A percentile compares a stretch with the other conserved stretches of the same genome.
phyloP scores from a whole-genome alignment of 2,113 vertebrate genomes.

The Asarcornis scutulata region DNA sequence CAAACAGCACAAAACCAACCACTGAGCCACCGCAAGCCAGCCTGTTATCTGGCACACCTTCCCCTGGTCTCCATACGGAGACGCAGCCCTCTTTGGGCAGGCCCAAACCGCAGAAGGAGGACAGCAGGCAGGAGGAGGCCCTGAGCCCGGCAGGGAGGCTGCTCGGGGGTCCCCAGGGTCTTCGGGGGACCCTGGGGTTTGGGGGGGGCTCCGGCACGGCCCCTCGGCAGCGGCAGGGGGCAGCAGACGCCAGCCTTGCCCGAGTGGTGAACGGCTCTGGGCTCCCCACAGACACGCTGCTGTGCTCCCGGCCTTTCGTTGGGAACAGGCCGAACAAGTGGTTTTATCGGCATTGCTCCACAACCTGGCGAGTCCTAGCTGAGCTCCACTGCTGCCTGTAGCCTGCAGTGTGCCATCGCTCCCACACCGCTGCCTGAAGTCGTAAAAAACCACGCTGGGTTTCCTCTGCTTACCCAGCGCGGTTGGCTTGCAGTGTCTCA shows the following conservation, averaged over 20 bases:
- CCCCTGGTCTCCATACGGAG: no score
- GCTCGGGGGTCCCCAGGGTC: no score
- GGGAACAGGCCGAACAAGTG: no score
- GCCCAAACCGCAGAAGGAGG: no score
- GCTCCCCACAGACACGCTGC: no score
- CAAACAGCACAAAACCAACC: accelerated
- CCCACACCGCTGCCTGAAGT: accelerated
- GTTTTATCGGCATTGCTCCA: background rate
- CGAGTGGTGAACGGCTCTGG: no score
- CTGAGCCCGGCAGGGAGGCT: no score
- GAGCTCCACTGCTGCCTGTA: background rate
- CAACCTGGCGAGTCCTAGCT: accelerated
- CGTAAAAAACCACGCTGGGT: background rate
- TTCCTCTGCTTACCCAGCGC: accelerated
- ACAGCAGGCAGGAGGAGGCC: no score
- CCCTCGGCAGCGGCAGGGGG: constrained; percentile 8
- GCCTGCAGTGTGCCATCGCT: accelerated
- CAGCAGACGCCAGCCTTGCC: constrained; percentile 15
- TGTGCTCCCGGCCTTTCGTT: no score
- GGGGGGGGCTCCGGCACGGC: background rate
- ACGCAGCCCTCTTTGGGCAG: no score
- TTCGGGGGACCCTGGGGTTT: background rate
- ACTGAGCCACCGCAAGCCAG: accelerated
- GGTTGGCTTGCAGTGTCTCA: no score
- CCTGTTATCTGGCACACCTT: no score